Evolutionary conservation across 2,113 vertebrate species (phyloP).

Genomic region (Etheostoma spectabile): DNA sequence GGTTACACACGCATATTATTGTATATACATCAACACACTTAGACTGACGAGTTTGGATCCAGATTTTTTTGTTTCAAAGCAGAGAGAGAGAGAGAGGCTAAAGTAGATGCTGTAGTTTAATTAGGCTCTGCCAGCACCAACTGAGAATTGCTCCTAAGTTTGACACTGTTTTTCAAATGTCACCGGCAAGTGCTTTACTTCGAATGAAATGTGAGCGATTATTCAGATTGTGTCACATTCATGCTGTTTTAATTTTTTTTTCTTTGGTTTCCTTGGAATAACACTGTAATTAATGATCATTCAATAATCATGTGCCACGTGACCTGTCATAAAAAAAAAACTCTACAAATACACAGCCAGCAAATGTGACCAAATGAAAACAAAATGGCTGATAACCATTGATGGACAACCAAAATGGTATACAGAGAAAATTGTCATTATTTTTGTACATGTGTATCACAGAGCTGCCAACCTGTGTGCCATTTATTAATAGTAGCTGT

Average conservation of each 20-base stretch:
- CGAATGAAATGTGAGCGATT: constrained; percentile 68
- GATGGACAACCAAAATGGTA: constrained; percentile 25
- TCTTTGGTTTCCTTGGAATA: constrained; percentile 27
- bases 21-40: background rate
- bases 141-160: constrained; percentile 75
- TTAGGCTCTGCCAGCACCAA: constrained; percentile 71
- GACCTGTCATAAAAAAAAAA: constrained; percentile 33
- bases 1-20: constrained; percentile 1
- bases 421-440: background rate
- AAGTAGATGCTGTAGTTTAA: constrained; percentile 70
- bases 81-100: constrained; percentile 5
- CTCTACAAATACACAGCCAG: constrained; percentile 22
- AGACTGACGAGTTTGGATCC: constrained; percentile 25
- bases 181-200: constrained; percentile 69
- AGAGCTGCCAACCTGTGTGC: constrained; percentile 21
- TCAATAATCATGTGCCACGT: constrained; percentile 56
- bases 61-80: constrained; percentile 53
- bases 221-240: constrained; percentile 60
- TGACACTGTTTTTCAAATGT: constrained; percentile 82
- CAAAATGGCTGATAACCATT: constrained; percentile 24
- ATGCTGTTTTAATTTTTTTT: constrained; percentile 23
- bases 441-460: constrained; percentile 23
- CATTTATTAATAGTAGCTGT: constrained; percentile 19
- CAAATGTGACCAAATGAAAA: constrained; percentile 12
- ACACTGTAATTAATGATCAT: constrained; percentile 61